phyloP scores from a whole-genome alignment of 2,888 invertebrate genomes.

The Octonoba sinensis region DNA sequence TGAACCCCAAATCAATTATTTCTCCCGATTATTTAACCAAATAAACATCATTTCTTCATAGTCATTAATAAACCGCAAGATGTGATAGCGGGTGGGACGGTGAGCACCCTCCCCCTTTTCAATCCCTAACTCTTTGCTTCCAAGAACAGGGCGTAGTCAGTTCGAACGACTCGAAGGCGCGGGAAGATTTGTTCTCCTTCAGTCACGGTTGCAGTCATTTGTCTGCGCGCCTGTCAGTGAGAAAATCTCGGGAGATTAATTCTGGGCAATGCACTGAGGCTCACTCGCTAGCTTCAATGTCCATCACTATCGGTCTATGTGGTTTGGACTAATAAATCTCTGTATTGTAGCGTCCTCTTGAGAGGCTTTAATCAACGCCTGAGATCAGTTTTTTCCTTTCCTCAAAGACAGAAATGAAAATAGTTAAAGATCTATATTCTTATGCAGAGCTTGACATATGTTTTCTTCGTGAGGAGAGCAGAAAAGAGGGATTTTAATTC shows the following conservation, averaged over 20 bases:
- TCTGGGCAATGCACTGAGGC: slow-evolving; percentile 39
- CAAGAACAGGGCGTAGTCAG: slow-evolving; percentile 45
- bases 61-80: slow-evolving; percentile 56
- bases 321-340: slow-evolving; percentile 55
- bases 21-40: slow-evolving; percentile 43
- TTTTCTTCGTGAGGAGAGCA: too few species aligned
- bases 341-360: slow-evolving; percentile 8
- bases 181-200: slow-evolving; percentile 51
- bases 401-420: slow-evolving; percentile 25
- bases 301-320: slow-evolving; percentile 55
- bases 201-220: slow-evolving; percentile 59
- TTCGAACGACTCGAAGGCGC: slow-evolving; percentile 21
- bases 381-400: slow-evolving; percentile 21
- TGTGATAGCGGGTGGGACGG: not conserved
- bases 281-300: slow-evolving; percentile 38
- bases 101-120: slow-evolving; percentile 7
- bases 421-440: too few species aligned
- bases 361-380: slow-evolving; percentile 39
- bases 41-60: slow-evolving; percentile 54
- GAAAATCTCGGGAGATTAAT: slow-evolving; percentile 56
- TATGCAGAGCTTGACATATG: too few species aligned
- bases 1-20: slow-evolving; percentile 48
- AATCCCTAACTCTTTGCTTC: slow-evolving; percentile 52
- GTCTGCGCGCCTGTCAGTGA: slow-evolving; percentile 48
- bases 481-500: too few species aligned